phyloP scores from a whole-genome alignment of 1,140 invertebrate genomes.

The Hestina assimilis region DNA sequence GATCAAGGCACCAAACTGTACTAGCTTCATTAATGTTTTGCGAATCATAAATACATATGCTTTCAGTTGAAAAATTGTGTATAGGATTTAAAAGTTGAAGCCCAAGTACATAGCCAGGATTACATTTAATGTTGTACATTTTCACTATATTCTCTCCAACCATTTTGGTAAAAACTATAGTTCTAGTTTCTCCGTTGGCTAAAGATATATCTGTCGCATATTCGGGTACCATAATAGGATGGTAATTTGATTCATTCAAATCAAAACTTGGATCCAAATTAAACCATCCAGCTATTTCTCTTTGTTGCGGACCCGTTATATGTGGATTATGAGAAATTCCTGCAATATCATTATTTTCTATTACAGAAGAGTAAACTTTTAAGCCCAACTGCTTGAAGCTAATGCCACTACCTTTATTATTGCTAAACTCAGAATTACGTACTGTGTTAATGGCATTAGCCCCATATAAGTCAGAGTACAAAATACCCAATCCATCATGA shows the following conservation, averaged over 20 bases:
- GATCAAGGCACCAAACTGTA: conserved; percentile 86
- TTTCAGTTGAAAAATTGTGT: conserved; percentile 90
- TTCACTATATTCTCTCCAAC: conserved; percentile 79
- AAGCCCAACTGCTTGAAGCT: conserved; percentile 93
- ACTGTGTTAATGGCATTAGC: conserved; percentile 91
- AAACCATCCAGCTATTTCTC: conserved; percentile 96
- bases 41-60: conserved; percentile 88
- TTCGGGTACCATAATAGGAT: conserved; percentile 83
- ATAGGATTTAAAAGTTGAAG: conserved; percentile 93
- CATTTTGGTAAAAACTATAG: conserved; percentile 85
- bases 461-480: conserved; percentile 93
- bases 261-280: conserved; percentile 82
- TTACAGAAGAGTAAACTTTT: conserved; percentile 85
- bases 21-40: conserved; percentile 80
- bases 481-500: conserved; percentile 91
- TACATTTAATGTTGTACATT: conserved; percentile 82
- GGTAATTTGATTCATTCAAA: conserved; percentile 83
- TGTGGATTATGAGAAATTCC: conserved; percentile 96
- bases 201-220: conserved; percentile 82
- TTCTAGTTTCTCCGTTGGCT: conserved; percentile 86
- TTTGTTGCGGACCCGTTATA: conserved; percentile 89
- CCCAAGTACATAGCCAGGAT: conserved; percentile 87
- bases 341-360: conserved; percentile 91
- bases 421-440: conserved; percentile 92
- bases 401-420: conserved; percentile 93